Evolutionary conservation across 2,797 vertebrate genomes (phyloP).

Genomic region (Heteromormyrus szaboi): DNA sequence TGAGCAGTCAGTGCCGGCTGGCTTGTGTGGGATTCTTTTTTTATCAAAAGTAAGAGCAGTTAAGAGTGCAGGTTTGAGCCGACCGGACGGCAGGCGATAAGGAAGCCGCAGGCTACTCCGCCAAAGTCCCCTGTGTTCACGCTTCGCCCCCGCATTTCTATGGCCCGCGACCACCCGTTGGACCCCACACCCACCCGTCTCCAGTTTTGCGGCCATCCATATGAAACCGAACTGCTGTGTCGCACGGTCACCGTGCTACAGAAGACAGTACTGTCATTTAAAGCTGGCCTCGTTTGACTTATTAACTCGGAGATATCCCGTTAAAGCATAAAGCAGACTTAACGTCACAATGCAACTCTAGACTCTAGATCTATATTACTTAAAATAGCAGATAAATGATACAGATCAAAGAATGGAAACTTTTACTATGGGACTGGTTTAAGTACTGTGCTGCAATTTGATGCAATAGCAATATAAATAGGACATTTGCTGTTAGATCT

Average conservation of each 20-base stretch:
- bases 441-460: not conserved
- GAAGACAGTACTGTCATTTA: not conserved
- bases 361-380: not conserved
- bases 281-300: not conserved
- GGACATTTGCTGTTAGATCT: not conserved
- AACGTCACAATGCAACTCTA: not conserved
- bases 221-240: not conserved
- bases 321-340: not conserved
- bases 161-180: not conserved
- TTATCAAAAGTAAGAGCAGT: not conserved
- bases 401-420: not conserved
- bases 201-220: not conserved
- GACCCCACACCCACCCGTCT: not conserved
- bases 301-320: not conserved
- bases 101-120: not conserved
- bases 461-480: not conserved
- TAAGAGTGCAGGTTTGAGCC: not conserved
- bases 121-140: not conserved
- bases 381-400: not conserved
- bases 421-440: not conserved
- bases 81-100: not conserved
- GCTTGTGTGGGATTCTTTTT: not conserved
- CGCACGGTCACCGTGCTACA: not conserved
- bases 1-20: not conserved
- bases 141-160: not conserved